A percentile compares a stretch with the other conserved stretches of the same genome.
phyloP scores from a whole-genome alignment of 2,113 vertebrate species.

The Grantiella picta region DNA sequence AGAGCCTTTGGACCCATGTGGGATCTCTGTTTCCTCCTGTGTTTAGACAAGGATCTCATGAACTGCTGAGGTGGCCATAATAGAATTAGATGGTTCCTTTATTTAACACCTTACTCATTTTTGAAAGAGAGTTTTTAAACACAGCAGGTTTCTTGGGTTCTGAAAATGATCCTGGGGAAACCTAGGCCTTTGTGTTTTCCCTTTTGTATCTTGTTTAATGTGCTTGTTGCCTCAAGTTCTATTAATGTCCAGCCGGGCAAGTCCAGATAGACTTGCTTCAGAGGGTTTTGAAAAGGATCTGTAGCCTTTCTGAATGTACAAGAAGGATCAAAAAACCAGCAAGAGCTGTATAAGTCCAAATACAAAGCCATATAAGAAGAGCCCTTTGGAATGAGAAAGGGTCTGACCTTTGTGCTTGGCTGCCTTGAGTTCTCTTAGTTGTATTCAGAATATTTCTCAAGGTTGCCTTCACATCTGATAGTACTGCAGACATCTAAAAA shows the following conservation, averaged over 20 bases:
- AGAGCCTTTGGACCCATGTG: neutral
- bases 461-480: neutral
- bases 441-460: neutral
- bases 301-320: neutral
- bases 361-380: neutral
- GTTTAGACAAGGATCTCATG: slow-evolving; percentile 29
- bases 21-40: slow-evolving; percentile 10
- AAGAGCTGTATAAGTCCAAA: neutral
- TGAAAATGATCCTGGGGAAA: neutral
- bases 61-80: slow-evolving; percentile 15
- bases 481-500: neutral
- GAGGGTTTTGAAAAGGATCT: neutral
- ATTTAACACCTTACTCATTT: neutral
- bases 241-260: neutral
- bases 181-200: neutral
- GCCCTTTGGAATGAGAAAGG: neutral
- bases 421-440: neutral
- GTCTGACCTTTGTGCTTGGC: neutral
- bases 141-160: neutral
- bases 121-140: neutral
- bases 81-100: neutral
- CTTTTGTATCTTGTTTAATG: neutral
- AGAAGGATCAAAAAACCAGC: neutral
- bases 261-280: neutral
- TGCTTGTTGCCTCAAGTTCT: neutral